Base-by-base conservation (phyloP, 2,797 vertebrate genomes). In the Hydrocynus forskahlii region DNA sequence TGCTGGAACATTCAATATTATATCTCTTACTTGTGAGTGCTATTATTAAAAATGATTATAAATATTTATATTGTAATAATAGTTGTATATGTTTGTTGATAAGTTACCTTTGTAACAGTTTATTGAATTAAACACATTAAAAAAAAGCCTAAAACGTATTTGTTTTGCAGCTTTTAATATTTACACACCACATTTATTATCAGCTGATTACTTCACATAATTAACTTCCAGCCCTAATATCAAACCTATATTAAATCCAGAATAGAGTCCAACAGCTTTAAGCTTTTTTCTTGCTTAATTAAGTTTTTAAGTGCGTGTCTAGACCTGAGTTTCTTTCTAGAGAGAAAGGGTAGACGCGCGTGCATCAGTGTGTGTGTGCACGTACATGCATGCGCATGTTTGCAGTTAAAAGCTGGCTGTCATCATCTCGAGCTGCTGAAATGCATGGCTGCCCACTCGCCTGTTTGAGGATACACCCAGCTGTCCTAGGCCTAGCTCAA, bases 391-490 rank as follows among this genome's bases (percentile, higher is more conserved):
- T 75, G 80, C 64, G 38, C 29, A 35, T 66, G 52, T 74, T 79
- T 64, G 73, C 60, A 78, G 81, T 85, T 85, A 84, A 88, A 85
- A 87, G 80, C 86, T 63, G 76, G 29, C 80, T 83, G 85, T 84
- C 80, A 85, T 76, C 79, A 79, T 83, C 82, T 75, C 64, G 67
- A 72, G 82, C 80, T 76, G 67, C 71, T 85, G 55, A 80, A 86
- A 86, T 80, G 83, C 82, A 84, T 84, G 83, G 81, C 81, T 86
- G 88, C 86, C 84, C 72, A 85, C 86, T 76, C 35, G 69, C 67
- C 83, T 80, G 81, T 84, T 83, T 80, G 69, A 83, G 82, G 78
- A 83, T 78, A 83, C 86, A 88, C 84, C 86, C 84, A 86, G 87
- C 83, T 88, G 87, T 86, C 81, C 82, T 73, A 85, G 80, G 77